phyloP scores from a whole-genome alignment of 2,113 vertebrate genomes.

The Tonatia bakeri region DNA sequence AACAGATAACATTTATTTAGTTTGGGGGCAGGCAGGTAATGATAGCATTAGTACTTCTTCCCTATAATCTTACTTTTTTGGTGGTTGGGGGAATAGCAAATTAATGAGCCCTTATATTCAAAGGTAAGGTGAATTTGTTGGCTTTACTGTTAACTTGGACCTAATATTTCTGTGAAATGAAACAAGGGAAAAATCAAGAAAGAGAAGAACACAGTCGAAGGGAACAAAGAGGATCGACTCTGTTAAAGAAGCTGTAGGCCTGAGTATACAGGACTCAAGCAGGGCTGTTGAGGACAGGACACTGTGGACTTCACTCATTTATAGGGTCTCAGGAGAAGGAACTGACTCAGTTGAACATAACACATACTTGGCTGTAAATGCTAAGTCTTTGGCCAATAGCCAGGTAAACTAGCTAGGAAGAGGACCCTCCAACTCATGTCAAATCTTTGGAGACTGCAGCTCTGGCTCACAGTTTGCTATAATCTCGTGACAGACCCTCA shows the following conservation, averaged over 20 bases:
- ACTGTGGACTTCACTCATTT: neutral
- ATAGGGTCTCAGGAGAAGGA: neutral
- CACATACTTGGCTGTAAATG: neutral
- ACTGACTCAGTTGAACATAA: neutral
- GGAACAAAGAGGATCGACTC: neutral
- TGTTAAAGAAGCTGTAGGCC: neutral
- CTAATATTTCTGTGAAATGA: neutral
- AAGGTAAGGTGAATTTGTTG: neutral
- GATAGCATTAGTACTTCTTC: neutral
- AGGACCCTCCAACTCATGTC: neutral
- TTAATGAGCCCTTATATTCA: neutral
- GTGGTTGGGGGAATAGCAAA: neutral
- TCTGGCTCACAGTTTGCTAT: neutral
- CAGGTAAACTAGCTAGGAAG: neutral
- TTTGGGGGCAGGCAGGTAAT: neutral
- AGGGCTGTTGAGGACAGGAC: neutral
- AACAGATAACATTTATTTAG: neutral
- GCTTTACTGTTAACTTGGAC: neutral
- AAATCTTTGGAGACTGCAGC: neutral
- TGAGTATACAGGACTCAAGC: neutral
- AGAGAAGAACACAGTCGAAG: neutral
- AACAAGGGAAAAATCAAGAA: neutral
- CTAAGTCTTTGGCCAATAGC: neutral
- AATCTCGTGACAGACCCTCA: neutral
- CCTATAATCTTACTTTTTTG: neutral